Evolutionary conservation across 2,888 invertebrate species (phyloP), one percentile per base, ranked within the genome.

Genomic region (Elmis aenea): DNA sequence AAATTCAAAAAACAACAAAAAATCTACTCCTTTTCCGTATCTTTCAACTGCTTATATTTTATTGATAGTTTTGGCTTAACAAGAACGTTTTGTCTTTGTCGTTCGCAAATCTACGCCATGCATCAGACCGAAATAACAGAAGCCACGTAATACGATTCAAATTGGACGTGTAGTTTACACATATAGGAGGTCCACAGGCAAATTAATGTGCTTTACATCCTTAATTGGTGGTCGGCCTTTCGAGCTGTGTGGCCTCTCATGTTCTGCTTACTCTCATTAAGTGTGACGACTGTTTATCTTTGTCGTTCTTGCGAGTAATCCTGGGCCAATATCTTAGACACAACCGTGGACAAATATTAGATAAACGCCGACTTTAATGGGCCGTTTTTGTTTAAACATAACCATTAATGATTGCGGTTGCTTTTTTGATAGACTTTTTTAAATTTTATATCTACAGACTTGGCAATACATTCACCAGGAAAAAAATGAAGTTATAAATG

Each of bases 181-280:
- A 46, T 57, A 59, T 50, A 61, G 65, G 65, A 64, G 67, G 65
- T 66, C 65, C 64, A 59, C 55, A 58, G 60, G 62, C 64, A 67
- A 67, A 67, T 67, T 67, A 67, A 67, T 67, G 66, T 64, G 66
- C 64, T 66, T 67, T 65, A 67, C 62, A 66, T 67, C 66, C 66
- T 67, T 67, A 67, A 67, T 67, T 67, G 56, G 56, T 55, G 55
- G 54, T 54, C 55, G 56, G 48, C 51, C 52, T 52, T 55, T 62
- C 66, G 56, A 62, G 64, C 48, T 67, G 67, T 67, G 67, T 67
- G 67, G 67, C 63, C 66, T 44, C 45, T 45, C 39, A 16, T 25
- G 26, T 45, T 42, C 26, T 30, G 13, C 33, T 42, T 28, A 26
- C 42, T 35, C 42, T 33, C 21, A 26, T 29, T 28, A 20, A 16